Conservation (phyloP, 2,797 vertebrate genomes). For the Cossypha caffra region DNA sequence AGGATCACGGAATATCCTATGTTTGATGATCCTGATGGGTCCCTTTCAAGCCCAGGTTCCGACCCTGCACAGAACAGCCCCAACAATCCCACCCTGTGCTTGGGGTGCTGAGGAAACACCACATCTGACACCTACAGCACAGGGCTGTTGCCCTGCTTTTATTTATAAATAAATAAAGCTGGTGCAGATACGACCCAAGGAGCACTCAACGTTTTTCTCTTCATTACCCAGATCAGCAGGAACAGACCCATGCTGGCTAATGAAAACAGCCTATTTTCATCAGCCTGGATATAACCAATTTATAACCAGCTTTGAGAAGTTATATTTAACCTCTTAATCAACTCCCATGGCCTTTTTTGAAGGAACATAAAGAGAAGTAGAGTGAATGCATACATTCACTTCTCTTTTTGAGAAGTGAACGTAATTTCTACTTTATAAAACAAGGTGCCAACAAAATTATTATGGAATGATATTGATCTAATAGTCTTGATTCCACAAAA, state of each 20-base stretch:
- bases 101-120: neutral
- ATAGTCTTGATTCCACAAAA: neutral
- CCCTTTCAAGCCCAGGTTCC: neutral
- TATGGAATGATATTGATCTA: neutral
- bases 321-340: neutral
- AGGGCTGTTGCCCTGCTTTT: neutral
- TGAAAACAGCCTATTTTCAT: neutral
- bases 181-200: accelerated
- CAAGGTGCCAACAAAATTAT: neutral
- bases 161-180: neutral
- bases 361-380: neutral
- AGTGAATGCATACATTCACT: no score
- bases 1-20: neutral
- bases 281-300: neutral
- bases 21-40: neutral
- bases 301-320: neutral
- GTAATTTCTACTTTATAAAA: neutral
- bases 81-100: neutral
- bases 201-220: neutral
- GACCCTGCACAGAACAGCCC: neutral
- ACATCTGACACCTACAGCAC: neutral
- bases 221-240: neutral
- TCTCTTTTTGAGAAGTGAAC: neutral
- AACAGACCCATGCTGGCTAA: neutral
- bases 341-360: accelerated